Evolutionary conservation across 2,797 vertebrate genomes (phyloP).

Genomic region (Knipowitschia caucasica): DNA sequence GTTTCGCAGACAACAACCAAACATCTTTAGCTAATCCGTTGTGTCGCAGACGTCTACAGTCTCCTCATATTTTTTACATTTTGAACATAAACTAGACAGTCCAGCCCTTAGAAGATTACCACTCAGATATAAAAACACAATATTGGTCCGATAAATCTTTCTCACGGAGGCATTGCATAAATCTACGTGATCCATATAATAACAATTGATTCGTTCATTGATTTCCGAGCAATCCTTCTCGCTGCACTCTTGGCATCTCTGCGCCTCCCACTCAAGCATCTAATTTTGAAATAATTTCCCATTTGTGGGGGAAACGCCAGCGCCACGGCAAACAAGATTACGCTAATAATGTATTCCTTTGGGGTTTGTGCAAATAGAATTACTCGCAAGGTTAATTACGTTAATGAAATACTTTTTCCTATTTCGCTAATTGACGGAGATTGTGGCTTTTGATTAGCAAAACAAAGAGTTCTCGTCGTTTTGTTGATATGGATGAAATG

Average conservation of each 20-base stretch:
- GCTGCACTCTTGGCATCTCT: slow-evolving; percentile 1
- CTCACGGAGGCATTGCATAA: background rate
- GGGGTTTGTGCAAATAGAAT: slow-evolving; percentile 45
- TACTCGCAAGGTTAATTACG: slow-evolving; percentile 62
- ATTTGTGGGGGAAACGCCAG: slow-evolving; percentile 23
- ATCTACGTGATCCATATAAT: slow-evolving; percentile 5
- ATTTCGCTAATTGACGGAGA: slow-evolving; percentile 59
- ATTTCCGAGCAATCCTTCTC: slow-evolving; percentile 10
- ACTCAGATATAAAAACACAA: slow-evolving; percentile 2
- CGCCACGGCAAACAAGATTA: slow-evolving; percentile 42
- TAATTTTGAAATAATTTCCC: slow-evolving; percentile 8
- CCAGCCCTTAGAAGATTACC: background rate
- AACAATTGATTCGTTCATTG: slow-evolving; percentile 20
- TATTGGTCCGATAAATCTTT: background rate
- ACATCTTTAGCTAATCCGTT: background rate
- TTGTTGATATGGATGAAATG: slow-evolving; percentile 59
- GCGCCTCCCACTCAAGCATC: background rate
- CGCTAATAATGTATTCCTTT: slow-evolving; percentile 53
- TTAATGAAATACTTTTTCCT: slow-evolving; percentile 41
- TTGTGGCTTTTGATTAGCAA: slow-evolving; percentile 62
- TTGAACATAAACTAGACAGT: background rate
- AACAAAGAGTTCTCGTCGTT: slow-evolving; percentile 49
- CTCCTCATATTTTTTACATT: background rate
- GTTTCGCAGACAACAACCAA: no score
- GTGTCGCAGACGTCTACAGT: background rate